Base-by-base conservation (phyloP, 2,113 vertebrate species). In the Actenoides hombroni region DNA sequence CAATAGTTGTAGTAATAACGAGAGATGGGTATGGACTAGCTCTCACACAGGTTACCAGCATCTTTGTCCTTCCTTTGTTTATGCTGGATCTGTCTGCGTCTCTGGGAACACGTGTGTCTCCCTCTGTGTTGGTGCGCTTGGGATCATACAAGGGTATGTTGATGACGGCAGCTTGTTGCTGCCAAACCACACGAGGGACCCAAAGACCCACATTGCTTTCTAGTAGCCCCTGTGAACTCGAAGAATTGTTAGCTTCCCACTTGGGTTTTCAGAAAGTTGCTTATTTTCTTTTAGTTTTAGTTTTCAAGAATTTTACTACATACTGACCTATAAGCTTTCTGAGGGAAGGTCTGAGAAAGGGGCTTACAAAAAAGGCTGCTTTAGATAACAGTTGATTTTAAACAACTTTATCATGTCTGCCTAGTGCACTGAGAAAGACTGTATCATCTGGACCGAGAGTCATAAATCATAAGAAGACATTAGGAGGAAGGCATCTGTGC, bases 151-250 rank as follows among this genome's bases (percentile, higher is more conserved):
- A 33, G 29, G 16, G 0, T 39, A 2, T 24, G 37, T 14, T 49
- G 25, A 16, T 16, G 35, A 35, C 16, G 29, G 42, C 23, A 31
- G 53, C 16, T 56, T 25, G 20, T 11, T 64, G 39, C 18, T n/a
- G 15, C n/a, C 46, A 11, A 68, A 54, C 96, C 98, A 94, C 95
- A 42, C 97, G 97, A 93, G 97, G 97, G 97, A 96, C 96, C 90
- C 92, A 69, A 74, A 95, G 80, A 59, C 68, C 35, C 3, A 8
- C 20, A 1, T 5, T 48, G 26, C 53, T 49, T 48, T 65, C 74
- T 31, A 7, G 35, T 12, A 78, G 18, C 5, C 6, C 24, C 33
- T 46, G 39, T 11, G 53, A 77, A 49, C 60, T 25, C 4, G 4
- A n/a, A 53, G 24, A 13, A 17, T 68, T 0, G 0, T 59, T 63